Percentiles rank a stretch among this genome's conserved stretches.
Evolutionary conservation across 2,888 invertebrate species (phyloP).

Genomic region (Drosophila nr. medialis): DNA sequence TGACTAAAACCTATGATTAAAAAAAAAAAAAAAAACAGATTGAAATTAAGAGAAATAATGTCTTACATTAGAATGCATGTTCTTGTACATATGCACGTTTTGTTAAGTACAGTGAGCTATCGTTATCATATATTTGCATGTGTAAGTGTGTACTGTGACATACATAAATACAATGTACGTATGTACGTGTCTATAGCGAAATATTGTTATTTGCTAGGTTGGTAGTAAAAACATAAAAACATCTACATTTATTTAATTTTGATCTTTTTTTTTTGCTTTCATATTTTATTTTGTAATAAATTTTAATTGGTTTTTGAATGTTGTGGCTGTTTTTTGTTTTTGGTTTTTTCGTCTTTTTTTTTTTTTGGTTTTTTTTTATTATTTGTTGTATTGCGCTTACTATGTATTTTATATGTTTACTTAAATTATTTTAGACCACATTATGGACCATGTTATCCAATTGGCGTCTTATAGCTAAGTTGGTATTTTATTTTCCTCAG

Average conservation of each 20-base stretch:
- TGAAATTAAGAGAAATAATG: constrained; percentile 22
- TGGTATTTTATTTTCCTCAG: constrained; percentile 52
- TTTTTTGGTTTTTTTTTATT: constrained; percentile 8
- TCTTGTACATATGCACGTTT: constrained; percentile 20
- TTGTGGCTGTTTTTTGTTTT: constrained; percentile 46
- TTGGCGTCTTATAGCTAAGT: constrained; percentile 59
- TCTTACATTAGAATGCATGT: constrained; percentile 17
- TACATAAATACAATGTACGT: constrained; percentile 18
- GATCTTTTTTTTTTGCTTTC: constrained; percentile 53
- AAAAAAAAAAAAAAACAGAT: background rate
- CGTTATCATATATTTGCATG: constrained; percentile 11
- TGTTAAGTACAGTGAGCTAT: constrained; percentile 4
- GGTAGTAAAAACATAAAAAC: constrained; percentile 43
- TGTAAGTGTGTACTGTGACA: constrained; percentile 14
- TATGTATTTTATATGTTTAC: constrained; percentile 45
- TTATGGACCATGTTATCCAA: constrained; percentile 65
- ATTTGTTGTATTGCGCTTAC: constrained; percentile 41
- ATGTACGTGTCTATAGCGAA: constrained; percentile 12
- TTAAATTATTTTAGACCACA: constrained; percentile 63
- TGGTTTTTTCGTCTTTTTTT: constrained; percentile 7
- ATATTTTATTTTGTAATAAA: constrained; percentile 60
- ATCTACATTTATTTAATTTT: constrained; percentile 36
- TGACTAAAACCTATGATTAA: background rate
- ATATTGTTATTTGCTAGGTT: constrained; percentile 11
- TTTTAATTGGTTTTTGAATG: constrained; percentile 62